Evolutionary conservation across 2,797 vertebrate genomes (phyloP).

Genomic region (Saxicola maurus): DNA sequence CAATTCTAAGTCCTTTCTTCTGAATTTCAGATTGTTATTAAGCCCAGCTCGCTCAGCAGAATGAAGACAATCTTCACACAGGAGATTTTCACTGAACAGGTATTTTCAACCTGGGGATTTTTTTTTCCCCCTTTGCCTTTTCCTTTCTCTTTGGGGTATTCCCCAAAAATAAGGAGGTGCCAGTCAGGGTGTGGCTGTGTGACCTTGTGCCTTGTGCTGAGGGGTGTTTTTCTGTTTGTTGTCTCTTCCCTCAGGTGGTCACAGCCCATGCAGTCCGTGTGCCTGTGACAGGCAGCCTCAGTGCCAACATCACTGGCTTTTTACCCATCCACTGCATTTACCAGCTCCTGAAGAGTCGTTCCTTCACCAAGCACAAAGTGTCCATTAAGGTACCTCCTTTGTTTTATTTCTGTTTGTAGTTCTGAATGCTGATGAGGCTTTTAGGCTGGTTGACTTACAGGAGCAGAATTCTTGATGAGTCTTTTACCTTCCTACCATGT

Average conservation of each 20-base stretch:
- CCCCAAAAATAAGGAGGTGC: not conserved
- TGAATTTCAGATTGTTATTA: constrained; percentile 91
- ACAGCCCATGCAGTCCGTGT: constrained; percentile 96
- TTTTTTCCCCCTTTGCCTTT: accelerated
- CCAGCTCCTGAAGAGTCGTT: constrained; percentile 92
- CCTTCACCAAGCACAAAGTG: constrained; percentile 99
- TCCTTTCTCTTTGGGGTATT: not conserved
- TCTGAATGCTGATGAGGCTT: not conserved
- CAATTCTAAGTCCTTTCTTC: not conserved
- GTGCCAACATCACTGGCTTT: constrained; percentile 96
- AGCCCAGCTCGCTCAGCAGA: constrained; percentile 95
- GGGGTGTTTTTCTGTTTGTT: not conserved
- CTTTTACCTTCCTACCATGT: accelerated
- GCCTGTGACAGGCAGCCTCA: constrained; percentile 92
- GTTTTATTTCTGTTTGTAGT: not conserved
- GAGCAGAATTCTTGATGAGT: not conserved
- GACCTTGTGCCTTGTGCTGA: not conserved
- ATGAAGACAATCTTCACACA: constrained; percentile 99
- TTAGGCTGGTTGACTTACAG: not conserved
- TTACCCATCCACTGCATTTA: constrained; percentile 98
- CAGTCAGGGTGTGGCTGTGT: not conserved
- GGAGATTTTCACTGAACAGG: constrained; percentile 98
- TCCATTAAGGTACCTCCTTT: constrained; percentile 89
- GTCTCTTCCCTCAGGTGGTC: constrained; percentile 81
- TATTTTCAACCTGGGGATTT: constrained; percentile 34